phyloP scores from a whole-genome alignment of 1,140 invertebrate species.

The Teleogryllus occipitalis region DNA sequence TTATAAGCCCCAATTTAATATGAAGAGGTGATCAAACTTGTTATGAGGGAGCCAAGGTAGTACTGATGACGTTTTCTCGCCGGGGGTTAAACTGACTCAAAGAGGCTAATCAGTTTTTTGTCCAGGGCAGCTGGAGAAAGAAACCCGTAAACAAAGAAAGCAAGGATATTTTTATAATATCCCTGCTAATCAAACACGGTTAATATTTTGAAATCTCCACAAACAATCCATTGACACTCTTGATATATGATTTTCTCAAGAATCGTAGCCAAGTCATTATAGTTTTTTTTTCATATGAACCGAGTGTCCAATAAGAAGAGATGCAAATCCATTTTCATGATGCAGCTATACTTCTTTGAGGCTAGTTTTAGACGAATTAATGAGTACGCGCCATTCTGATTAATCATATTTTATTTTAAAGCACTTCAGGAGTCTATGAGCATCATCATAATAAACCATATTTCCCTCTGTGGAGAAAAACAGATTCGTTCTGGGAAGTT shows the following conservation, averaged over 20 bases:
- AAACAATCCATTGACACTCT: no score
- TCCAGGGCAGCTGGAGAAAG: conserved; percentile 31
- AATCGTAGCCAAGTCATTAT: no score
- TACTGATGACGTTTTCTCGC: conserved; percentile 32
- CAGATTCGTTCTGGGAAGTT: conserved; percentile 16
- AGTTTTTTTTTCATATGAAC: conserved; percentile 12
- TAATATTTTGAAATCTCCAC: no score
- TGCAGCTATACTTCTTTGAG: conserved; percentile 26
- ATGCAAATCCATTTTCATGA: conserved; percentile 23
- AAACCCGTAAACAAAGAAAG: conserved; percentile 38
- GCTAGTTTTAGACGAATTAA: conserved; percentile 26
- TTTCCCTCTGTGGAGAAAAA: conserved; percentile 22
- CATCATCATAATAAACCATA: conserved; percentile 23
- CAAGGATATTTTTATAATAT: conserved; percentile 21
- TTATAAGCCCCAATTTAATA: conserved; percentile 35
- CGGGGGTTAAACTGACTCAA: conserved; percentile 27
- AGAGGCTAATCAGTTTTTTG: conserved; percentile 29
- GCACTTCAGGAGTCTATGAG: conserved; percentile 26
- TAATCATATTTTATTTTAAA: conserved; percentile 27
- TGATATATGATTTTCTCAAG: conserved; percentile 9
- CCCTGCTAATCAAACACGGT: no score
- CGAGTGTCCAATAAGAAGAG: conserved; percentile 19
- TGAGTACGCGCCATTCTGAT: conserved; percentile 25
- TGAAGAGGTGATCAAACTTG: conserved; percentile 34
- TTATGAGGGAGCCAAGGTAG: conserved; percentile 29